Conservation (phyloP, 1,140 invertebrate species). For the Drosophila fuyamai region DNA sequence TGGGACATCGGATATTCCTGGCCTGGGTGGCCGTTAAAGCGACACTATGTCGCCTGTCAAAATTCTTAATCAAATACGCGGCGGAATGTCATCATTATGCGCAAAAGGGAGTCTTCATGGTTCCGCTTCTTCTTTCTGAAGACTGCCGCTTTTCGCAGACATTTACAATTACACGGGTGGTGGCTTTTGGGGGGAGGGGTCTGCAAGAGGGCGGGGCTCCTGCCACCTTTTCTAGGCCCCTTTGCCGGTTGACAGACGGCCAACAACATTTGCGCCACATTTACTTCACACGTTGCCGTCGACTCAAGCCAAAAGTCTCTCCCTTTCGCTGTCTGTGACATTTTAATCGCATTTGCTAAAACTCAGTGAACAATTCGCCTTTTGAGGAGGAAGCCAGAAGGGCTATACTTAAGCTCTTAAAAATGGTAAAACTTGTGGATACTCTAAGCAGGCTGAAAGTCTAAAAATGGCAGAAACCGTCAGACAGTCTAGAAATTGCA, state of each 20-base stretch:
- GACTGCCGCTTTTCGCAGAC: constrained; percentile 53
- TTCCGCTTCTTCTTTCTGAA: constrained; percentile 39
- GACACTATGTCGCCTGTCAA: constrained; percentile 84
- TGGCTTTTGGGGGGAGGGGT: background rate
- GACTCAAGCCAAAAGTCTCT: constrained; percentile 34
- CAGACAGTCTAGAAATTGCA: no score
- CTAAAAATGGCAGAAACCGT: background rate
- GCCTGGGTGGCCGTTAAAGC: constrained; percentile 80
- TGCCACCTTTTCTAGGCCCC: constrained; percentile 44
- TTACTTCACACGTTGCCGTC: constrained; percentile 80
- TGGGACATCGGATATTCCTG: constrained; percentile 73
- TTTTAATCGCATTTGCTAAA: constrained; percentile 85
- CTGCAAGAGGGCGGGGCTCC: background rate
- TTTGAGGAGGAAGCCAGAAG: constrained; percentile 1
- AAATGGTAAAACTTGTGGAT: constrained; percentile 6
- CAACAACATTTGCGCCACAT: constrained; percentile 81
- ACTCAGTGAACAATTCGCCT: constrained; percentile 82
- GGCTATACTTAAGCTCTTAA: background rate
- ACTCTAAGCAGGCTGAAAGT: constrained; percentile 1
- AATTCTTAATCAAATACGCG: constrained; percentile 83
- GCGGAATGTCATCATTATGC: constrained; percentile 83
- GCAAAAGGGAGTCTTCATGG: constrained; percentile 51
- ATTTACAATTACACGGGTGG: constrained; percentile 70
- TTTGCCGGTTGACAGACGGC: constrained; percentile 71
- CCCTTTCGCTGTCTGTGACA: constrained; percentile 62